A percentile compares a stretch with the other conserved stretches of the same genome.
Conservation (phyloP, 1,140 invertebrate genomes). For the Dinoponera quadriceps region DNA sequence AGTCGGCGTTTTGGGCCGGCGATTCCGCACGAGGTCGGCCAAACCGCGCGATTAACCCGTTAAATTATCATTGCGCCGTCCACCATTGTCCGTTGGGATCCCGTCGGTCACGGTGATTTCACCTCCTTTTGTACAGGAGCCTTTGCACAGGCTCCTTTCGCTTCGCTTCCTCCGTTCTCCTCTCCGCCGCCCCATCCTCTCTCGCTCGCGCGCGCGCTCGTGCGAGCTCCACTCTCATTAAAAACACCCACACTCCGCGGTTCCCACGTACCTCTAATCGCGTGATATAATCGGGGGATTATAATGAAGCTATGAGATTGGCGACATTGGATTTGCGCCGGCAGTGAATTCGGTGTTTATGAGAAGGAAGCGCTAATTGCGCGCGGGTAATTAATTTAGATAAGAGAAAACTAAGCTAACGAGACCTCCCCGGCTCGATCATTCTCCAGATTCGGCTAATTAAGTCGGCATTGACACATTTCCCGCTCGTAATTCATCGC, state of each 20-base stretch:
- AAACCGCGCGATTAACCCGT: constrained; percentile 48
- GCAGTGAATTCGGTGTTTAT: constrained; percentile 18
- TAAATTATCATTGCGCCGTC: constrained; percentile 57
- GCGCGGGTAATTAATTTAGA: background rate
- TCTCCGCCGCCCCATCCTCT: constrained; percentile 33
- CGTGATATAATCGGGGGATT: constrained; percentile 42
- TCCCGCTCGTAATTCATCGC: constrained; percentile 26
- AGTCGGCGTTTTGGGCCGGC: constrained; percentile 18
- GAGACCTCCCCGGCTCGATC: background rate
- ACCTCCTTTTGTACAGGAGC: constrained; percentile 49
- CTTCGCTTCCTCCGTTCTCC: constrained; percentile 56
- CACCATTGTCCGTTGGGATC: constrained; percentile 39
- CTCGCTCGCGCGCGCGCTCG: constrained; percentile 20
- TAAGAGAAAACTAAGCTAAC: background rate
- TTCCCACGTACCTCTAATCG: constrained; percentile 51
- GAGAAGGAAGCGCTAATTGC: constrained; percentile 33
- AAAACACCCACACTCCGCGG: constrained; percentile 30
- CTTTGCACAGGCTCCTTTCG: constrained; percentile 44
- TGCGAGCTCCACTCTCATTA: constrained; percentile 38
- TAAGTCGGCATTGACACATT: constrained; percentile 33
- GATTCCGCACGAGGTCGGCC: constrained; percentile 44
- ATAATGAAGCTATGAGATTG: constrained; percentile 40
- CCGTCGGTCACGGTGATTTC: constrained; percentile 59
- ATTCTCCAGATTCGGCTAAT: constrained; percentile 7
- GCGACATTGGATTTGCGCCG: constrained; percentile 38